phyloP scores from a whole-genome alignment of 2,888 invertebrate genomes.

The Lasius platythorax region DNA sequence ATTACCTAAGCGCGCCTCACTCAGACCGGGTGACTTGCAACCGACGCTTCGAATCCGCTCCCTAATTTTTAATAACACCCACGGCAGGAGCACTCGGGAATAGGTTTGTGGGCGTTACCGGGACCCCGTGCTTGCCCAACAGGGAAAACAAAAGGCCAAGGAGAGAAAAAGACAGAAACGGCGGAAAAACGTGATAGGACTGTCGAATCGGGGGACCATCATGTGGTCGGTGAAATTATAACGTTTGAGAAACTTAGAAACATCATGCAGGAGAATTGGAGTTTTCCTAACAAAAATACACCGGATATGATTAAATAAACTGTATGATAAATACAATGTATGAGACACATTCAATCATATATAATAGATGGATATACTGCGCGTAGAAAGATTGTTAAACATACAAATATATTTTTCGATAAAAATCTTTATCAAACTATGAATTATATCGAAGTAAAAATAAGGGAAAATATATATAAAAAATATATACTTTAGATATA shows the following conservation, averaged over 20 bases:
- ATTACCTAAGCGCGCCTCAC: slow-evolving; percentile 80
- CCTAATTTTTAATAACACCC: slow-evolving; percentile 78
- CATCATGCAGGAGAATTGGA: slow-evolving; percentile 18
- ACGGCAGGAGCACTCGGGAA: slow-evolving; percentile 53
- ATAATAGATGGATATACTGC: neutral
- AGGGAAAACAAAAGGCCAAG: slow-evolving; percentile 66
- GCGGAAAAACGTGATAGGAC: slow-evolving; percentile 54
- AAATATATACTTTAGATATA: neutral
- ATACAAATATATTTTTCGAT: neutral
- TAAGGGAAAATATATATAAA: neutral
- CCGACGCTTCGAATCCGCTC: slow-evolving; percentile 67
- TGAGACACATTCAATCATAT: neutral
- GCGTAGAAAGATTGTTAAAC: neutral
- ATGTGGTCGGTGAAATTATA: slow-evolving; percentile 12
- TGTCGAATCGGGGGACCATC: slow-evolving; percentile 38
- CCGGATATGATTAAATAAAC: slow-evolving; percentile 12
- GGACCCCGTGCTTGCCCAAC: slow-evolving; percentile 36
- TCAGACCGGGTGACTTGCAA: slow-evolving; percentile 80
- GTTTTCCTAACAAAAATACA: too few species aligned
- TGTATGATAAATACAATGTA: neutral
- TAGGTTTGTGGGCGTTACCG: slow-evolving; percentile 69
- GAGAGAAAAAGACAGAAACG: slow-evolving; percentile 7
- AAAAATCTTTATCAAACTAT: neutral
- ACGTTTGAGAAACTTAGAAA: slow-evolving; percentile 13
- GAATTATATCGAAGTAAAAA: neutral